Conservation (phyloP, 2,797 vertebrate genomes). For the Caiman crocodilus region DNA sequence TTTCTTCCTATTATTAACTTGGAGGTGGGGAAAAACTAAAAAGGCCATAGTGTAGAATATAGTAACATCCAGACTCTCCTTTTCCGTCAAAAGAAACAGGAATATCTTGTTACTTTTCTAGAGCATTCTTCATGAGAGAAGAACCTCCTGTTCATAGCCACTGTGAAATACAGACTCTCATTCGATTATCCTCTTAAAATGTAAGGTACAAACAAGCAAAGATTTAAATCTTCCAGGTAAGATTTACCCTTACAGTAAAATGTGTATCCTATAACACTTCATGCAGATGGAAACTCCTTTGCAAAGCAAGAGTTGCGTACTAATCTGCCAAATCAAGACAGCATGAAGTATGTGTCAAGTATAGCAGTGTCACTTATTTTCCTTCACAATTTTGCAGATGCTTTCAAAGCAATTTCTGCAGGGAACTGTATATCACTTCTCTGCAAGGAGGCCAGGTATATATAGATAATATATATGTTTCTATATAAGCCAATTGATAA, state of each 20-base stretch:
- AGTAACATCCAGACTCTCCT: background rate
- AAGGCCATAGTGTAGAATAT: background rate
- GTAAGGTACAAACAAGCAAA: background rate
- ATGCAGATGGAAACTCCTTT: constrained; percentile 24
- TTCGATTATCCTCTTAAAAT: background rate
- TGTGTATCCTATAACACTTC: background rate
- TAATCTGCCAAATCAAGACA: constrained; percentile 17
- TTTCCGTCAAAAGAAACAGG: background rate
- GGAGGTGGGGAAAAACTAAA: accelerated
- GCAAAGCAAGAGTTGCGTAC: background rate
- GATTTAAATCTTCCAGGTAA: constrained; percentile 18
- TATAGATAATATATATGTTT: background rate
- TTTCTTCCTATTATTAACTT: background rate
- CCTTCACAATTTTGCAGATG: constrained; percentile 29
- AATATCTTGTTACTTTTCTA: background rate
- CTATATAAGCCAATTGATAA: background rate
- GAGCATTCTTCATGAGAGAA: background rate
- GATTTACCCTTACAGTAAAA: constrained; percentile 29
- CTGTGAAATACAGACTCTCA: background rate
- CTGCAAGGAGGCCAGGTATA: background rate
- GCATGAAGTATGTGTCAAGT: constrained; percentile 7
- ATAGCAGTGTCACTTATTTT: constrained; percentile 38
- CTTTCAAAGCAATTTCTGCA: constrained; percentile 28
- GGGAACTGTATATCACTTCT: constrained; percentile 20
- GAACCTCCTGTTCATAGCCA: background rate